Percentiles rank a stretch among this genome's conserved stretches.
Conservation (phyloP, 2,113 vertebrate genomes). For the Petroica traversi region DNA sequence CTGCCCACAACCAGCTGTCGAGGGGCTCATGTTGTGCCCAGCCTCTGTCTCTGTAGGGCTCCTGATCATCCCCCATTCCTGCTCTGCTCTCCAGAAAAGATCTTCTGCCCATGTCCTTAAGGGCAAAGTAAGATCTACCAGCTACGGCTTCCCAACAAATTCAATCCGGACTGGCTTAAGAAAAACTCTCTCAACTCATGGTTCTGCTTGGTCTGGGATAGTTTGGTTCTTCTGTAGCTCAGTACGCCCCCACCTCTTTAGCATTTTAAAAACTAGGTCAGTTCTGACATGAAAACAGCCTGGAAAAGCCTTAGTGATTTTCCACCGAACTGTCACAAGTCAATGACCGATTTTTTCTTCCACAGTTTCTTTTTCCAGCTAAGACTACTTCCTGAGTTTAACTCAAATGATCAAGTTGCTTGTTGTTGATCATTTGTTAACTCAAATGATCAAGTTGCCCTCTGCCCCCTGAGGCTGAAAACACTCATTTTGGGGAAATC, state of each 20-base stretch:
- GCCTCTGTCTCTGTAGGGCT: background rate
- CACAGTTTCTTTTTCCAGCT: background rate
- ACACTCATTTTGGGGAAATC: background rate
- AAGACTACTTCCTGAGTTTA: background rate
- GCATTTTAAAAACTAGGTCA: conserved; percentile 36
- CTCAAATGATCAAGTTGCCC: background rate
- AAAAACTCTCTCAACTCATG: background rate
- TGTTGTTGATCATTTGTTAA: background rate
- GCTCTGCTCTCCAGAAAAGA: background rate
- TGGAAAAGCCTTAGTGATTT: background rate
- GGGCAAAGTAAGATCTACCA: background rate
- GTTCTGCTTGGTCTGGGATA: background rate
- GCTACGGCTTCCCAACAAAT: background rate
- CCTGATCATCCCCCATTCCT: background rate
- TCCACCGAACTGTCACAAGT: background rate
- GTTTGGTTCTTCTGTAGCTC: background rate
- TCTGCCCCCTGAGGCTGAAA: background rate
- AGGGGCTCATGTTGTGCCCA: background rate
- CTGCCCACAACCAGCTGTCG: background rate
- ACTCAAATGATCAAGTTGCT: background rate
- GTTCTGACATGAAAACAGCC: conserved; percentile 24
- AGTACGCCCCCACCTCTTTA: background rate
- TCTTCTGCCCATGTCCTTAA: background rate
- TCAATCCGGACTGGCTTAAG: background rate
- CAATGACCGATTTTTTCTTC: background rate